phyloP scores from a whole-genome alignment of 2,888 invertebrate species.

The Thereva unica region DNA sequence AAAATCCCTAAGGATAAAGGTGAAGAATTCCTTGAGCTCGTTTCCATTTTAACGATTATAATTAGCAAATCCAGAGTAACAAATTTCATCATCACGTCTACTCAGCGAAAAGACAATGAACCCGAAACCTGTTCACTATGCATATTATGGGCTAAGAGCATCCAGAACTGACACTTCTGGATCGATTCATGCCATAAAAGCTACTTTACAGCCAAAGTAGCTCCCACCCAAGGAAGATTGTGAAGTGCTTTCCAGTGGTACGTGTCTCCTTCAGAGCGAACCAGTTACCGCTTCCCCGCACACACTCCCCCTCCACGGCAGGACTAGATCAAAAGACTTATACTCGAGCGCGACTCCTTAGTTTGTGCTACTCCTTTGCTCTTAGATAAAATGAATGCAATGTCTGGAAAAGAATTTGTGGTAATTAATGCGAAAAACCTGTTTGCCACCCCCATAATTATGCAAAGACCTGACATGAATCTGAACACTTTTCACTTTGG shows the following conservation, averaged over 20 bases:
- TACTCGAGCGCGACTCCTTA: background rate
- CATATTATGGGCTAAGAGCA: background rate
- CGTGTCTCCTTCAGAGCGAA: slow-evolving; percentile 2
- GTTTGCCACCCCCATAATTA: slow-evolving; percentile 29
- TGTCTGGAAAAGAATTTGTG: slow-evolving; percentile 28
- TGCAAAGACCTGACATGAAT: slow-evolving; percentile 30
- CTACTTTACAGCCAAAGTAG: slow-evolving; percentile 6
- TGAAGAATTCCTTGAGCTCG: background rate
- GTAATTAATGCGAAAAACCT: slow-evolving; percentile 33
- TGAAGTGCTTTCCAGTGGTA: background rate
- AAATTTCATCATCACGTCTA: too few species aligned
- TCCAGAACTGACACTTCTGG: slow-evolving; percentile 12
- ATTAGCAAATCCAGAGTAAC: too few species aligned
- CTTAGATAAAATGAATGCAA: slow-evolving; percentile 11
- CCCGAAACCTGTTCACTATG: background rate
- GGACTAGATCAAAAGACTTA: too few species aligned
- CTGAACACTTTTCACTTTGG: slow-evolving; percentile 13
- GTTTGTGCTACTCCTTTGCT: slow-evolving; percentile 2
- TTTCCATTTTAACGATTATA: too few species aligned
- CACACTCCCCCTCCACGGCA: background rate
- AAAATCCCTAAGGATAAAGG: background rate
- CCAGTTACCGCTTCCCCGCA: background rate
- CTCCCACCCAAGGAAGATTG: slow-evolving; percentile 1
- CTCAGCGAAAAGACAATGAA: slow-evolving; percentile 1
- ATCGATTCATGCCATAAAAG: slow-evolving; percentile 25